Evolutionary conservation across 2,797 vertebrate genomes (phyloP), one percentile per base, ranked within the genome.

Genomic region (Coluber constrictor): DNA sequence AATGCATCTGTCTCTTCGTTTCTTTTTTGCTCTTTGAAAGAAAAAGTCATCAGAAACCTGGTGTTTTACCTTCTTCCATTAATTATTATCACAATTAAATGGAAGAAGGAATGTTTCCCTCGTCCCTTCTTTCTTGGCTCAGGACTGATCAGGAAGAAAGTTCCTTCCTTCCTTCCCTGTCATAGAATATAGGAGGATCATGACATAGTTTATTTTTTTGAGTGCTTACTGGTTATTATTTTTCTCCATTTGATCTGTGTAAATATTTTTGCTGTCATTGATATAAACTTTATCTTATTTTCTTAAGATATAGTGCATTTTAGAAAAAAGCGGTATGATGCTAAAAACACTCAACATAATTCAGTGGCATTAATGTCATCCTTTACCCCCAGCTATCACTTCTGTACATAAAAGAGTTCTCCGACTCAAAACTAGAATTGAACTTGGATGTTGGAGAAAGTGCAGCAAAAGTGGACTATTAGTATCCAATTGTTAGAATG

Each of bases 11-110:
- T 89, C 88, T 92, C 79, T 94, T 95, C 92, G 94, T 88, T 95
- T 94, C 95, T 94, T 96, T 86, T 86, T 86, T 90, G 90, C 43
- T 94, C 94, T 94, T 56, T 29, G 60, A 89, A 93, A 86, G 16
- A 90, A 74, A 94, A 94, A 94, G 93, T 94, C 1, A 47, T 92
- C 92, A 89, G 23, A 55, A 51, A 94, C 59, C 90, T 93, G 56
- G n/a, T 86, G 90, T 95, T 96, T 96, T 94, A 94, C 93, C 94
- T 89, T 89, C n/a, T 37, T 86, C 90, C 93, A 95, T 96, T 95
- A 93, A 96, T 95, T 90, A 94, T 94, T 94, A 95, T 94, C 95
- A 94, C 93, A 94, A 94, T 29, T 91, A 86, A 93, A 70, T 59
- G 95, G 91, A 92, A 95, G 94, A 94, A 91, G 86, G 93, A 96